These are phyloP conservation scores for Tringa solitaria DNA, from an alignment of 2,113 vertebrate species.

Conservation along the genomic window DNA sequence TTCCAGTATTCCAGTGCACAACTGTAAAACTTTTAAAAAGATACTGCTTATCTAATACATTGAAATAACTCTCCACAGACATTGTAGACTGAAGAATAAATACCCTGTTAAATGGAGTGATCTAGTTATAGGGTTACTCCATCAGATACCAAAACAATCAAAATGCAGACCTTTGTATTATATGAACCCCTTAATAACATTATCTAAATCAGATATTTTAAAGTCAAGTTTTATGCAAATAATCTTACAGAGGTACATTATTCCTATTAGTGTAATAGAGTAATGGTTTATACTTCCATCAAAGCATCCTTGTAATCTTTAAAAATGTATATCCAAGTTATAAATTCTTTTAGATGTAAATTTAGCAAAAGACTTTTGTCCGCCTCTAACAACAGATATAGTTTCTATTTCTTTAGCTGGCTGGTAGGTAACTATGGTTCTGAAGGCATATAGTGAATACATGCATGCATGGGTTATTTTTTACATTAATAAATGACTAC, in stretches of 20 bases:
- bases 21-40: background rate
- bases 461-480: background rate
- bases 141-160: background rate
- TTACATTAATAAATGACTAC: background rate
- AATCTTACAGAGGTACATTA: conserved; percentile 58
- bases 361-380: background rate
- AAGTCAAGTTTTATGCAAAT: background rate
- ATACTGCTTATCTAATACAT: background rate
- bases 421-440: background rate
- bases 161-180: background rate
- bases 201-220: background rate
- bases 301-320: background rate
- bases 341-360: background rate
- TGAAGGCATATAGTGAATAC: background rate
- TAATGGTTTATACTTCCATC: background rate
- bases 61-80: background rate
- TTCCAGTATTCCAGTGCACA: background rate
- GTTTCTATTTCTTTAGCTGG: background rate
- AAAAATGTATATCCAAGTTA: background rate
- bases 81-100: background rate
- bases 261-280: conserved; percentile 12
- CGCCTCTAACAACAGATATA: background rate
- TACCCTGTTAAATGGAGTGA: background rate
- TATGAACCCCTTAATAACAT: background rate
- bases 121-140: background rate